These are phyloP conservation scores for Baccha elongata DNA, from an alignment of 2,888 invertebrate genomes.

Conservation along the genomic window DNA sequence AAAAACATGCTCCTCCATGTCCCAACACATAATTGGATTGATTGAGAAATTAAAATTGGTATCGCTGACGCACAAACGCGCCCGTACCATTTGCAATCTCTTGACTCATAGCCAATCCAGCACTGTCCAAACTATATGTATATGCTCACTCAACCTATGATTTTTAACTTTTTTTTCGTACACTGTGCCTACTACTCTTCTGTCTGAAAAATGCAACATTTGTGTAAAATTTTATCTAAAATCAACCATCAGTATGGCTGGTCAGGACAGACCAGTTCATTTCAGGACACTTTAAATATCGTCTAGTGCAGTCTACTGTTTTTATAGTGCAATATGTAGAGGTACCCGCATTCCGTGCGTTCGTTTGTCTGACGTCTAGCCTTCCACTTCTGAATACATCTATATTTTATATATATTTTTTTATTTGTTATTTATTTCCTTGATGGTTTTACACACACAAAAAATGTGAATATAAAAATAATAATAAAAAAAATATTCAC, in stretches of 20 bases:
- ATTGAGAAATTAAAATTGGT: no score
- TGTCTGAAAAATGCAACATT: constrained; percentile 16
- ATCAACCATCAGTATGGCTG: constrained; percentile 24
- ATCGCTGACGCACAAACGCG: no score
- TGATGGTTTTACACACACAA: constrained; percentile 19
- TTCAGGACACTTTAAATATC: background rate
- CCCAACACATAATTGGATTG: no score
- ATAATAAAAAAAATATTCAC: background rate
- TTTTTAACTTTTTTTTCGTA: background rate
- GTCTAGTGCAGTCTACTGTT: constrained; percentile 31
- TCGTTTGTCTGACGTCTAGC: constrained; percentile 42
- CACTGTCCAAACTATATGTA: no score
- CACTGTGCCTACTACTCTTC: background rate
- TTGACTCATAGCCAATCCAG: no score
- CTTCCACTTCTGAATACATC: constrained; percentile 37
- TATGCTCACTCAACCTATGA: background rate
- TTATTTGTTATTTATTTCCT: constrained; percentile 45
- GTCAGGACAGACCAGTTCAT: background rate
- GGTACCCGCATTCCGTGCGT: constrained; percentile 9
- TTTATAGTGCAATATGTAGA: constrained; percentile 32
- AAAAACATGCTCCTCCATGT: no score
- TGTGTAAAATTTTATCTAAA: constrained; percentile 48
- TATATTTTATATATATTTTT: constrained; percentile 17
- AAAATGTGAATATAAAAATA: constrained; percentile 24
- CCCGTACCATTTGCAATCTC: no score